Evolutionary conservation across 35 echinoderm and acorn worm genomes (phyloP).

Genomic region (Ptychodera flava): DNA sequence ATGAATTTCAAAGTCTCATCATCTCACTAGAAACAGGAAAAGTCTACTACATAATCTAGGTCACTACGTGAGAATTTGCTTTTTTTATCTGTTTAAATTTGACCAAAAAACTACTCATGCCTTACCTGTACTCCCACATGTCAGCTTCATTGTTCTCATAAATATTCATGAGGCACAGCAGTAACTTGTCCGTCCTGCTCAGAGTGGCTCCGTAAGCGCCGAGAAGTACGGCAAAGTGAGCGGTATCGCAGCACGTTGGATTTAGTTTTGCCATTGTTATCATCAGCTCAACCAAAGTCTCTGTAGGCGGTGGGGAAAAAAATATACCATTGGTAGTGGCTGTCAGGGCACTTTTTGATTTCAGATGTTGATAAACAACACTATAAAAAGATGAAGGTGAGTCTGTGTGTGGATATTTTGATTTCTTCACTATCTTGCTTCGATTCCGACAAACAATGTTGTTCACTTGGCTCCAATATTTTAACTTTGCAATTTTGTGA

Average conservation of each 20-base stretch:
- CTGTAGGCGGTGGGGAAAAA: conserved; percentile 28
- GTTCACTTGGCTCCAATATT: too few species aligned
- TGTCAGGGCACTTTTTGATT: background rate
- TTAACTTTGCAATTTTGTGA: too few species aligned
- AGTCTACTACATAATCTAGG: too few species aligned
- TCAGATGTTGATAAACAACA: background rate
- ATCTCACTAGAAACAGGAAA: too few species aligned
- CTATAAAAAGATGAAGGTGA: background rate
- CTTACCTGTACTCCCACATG: conserved; percentile 54
- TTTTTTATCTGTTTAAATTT: too few species aligned
- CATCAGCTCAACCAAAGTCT: conserved; percentile 35
- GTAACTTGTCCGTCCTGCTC: conserved; percentile 25
- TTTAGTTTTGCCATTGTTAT: conserved; percentile 27
- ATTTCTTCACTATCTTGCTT: too few species aligned
- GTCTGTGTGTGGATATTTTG: too few species aligned
- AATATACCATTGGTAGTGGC: background rate
- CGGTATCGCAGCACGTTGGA: conserved; percentile 51
- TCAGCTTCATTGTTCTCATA: conserved; percentile 70
- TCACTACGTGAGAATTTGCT: too few species aligned
- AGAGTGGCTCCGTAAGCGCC: conserved; percentile 65
- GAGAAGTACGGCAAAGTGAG: conserved; percentile 65
- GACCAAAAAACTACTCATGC: too few species aligned
- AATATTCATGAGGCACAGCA: conserved; percentile 53
- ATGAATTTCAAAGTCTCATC: too few species aligned
- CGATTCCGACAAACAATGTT: too few species aligned